A percentile compares a stretch with the other conserved stretches of the same genome.
These are phyloP conservation scores for Epinotia bilunana DNA, from an alignment of 2,888 invertebrate species.

Conservation along the genomic window DNA sequence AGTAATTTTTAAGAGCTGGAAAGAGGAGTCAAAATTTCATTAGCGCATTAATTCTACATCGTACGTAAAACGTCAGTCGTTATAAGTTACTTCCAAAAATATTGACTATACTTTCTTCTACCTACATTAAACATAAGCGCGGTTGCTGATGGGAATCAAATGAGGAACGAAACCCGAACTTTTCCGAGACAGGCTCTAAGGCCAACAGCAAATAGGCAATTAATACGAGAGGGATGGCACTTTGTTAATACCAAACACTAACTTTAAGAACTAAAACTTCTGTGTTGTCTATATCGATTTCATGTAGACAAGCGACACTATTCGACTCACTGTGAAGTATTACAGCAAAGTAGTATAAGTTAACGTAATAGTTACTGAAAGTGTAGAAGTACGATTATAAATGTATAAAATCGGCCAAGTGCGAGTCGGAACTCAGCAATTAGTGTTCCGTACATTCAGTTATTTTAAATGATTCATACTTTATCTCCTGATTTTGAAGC, in stretches of 20 bases:
- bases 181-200: conserved; percentile 6
- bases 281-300: background rate
- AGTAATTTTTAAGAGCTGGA: too few species aligned
- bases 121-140: background rate
- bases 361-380: too few species aligned
- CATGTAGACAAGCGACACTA: background rate
- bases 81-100: background rate
- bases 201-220: conserved; percentile 8
- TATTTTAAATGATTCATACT: too few species aligned
- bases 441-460: too few species aligned
- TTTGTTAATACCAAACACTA: conserved; percentile 4
- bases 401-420: too few species aligned
- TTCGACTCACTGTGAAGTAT: conserved; percentile 1
- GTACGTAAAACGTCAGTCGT: too few species aligned
- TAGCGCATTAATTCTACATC: too few species aligned
- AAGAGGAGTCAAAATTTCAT: too few species aligned
- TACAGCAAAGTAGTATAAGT: too few species aligned
- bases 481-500: too few species aligned
- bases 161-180: conserved; percentile 12
- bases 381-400: too few species aligned
- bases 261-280: conserved; percentile 6
- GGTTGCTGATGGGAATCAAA: conserved; percentile 5
- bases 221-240: conserved; percentile 14
- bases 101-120: background rate
- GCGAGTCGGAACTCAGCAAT: too few species aligned